Base-by-base conservation (phyloP, 1,140 invertebrate species). In the Lordiphosa collinella region DNA sequence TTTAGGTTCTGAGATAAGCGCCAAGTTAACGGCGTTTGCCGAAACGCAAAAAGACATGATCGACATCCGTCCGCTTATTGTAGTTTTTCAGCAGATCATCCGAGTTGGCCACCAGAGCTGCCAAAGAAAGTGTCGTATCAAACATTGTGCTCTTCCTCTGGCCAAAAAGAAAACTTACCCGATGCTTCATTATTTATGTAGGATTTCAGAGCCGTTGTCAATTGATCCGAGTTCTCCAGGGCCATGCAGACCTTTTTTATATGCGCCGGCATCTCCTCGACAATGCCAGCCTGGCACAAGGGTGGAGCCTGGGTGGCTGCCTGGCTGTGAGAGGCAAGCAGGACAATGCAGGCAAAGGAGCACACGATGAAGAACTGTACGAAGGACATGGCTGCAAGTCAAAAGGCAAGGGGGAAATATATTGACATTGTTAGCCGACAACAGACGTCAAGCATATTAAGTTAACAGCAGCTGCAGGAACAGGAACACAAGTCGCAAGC, bases 21-120 rank as follows among this genome's bases (percentile, higher is more conserved):
- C 16, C 36, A 25, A 32, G 3, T 73, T 88, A 88, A 80, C 87
- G 87, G 56, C 93, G 91, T 84, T 92, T 91, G 52, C 94, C 94
- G 61, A 95, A 95, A 69, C 93, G 92, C 59, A 95, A 90, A 74
- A 94, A 95, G 36, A 95, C 93, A 69, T 95, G 94, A 75, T 95
- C 94, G 43, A 94, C 92, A 87, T 95, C 94, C 74, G 94, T 93
- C 51, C 94, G 91, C 70, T 95, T 95, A 6, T 92, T 92, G 43
- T 91, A 91, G 68, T 87, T 87, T 36, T 71, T 72, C 22, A 80
- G 12, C 34, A 88, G 46, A 48, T 89, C 87, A 10, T 89, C 88
- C 4, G 73, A 70, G 44, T 78, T 80, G 25, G 78, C 67, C 35
- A 89, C 65, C 13, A 89, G 34, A 14, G 88, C 88, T 89, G 22